These are phyloP conservation scores for Orestias chungarensis DNA, from an alignment of 2,797 vertebrate genomes.

Conservation along the genomic window DNA sequence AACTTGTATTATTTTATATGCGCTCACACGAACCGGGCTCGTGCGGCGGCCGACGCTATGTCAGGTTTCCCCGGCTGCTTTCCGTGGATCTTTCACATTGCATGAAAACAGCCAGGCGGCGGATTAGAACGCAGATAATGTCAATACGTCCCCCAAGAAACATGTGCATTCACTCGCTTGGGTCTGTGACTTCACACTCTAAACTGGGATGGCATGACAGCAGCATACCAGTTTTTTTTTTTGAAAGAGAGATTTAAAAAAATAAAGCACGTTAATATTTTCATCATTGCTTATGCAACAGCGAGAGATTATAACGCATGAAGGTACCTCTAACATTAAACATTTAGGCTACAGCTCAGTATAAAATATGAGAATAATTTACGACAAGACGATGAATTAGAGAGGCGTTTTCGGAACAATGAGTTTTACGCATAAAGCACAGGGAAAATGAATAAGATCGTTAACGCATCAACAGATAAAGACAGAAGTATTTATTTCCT, in stretches of 20 bases:
- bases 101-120: constrained; percentile 63
- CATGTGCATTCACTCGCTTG: constrained; percentile 52
- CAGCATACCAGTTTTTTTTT: too few relatives aligned
- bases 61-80: constrained; percentile 60
- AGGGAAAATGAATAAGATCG: background rate
- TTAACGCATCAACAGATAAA: background rate
- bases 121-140: constrained; percentile 67
- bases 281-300: constrained; percentile 61
- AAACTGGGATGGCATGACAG: constrained; percentile 38
- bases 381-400: constrained; percentile 1
- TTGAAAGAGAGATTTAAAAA: too few relatives aligned
- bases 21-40: constrained; percentile 27
- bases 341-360: constrained; percentile 59
- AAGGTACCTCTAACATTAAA: constrained; percentile 61
- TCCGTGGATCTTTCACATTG: constrained; percentile 58
- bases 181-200: constrained; percentile 50
- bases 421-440: constrained; percentile 13
- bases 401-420: constrained; percentile 18
- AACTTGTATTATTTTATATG: constrained; percentile 74
- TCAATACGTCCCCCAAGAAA: constrained; percentile 53
- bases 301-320: constrained; percentile 51
- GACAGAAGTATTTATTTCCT: background rate
- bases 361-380: constrained; percentile 41
- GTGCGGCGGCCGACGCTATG: constrained; percentile 56
- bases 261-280: constrained; percentile 60